phyloP scores from a whole-genome alignment of 2,888 invertebrate species.

The Drosophila emarginata region DNA sequence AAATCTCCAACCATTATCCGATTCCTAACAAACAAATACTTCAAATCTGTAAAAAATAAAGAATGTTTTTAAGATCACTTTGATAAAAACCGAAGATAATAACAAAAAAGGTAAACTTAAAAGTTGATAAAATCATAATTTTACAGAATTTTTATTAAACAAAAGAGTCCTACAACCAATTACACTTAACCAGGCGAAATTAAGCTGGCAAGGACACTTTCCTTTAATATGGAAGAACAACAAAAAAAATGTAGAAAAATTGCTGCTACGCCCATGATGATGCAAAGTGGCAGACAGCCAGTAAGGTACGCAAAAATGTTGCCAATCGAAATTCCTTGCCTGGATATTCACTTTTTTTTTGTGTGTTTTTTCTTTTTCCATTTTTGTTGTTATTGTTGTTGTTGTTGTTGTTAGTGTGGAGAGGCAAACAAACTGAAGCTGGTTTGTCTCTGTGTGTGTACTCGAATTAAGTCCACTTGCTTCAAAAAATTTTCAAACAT shows the following conservation, averaged over 20 bases:
- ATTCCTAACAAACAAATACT: no score
- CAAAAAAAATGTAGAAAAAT: neutral
- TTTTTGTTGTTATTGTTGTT: neutral
- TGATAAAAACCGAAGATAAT: no score
- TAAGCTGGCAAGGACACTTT: no score
- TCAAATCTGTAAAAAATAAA: no score
- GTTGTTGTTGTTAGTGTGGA: neutral
- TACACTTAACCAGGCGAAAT: no score
- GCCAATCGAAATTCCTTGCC: conserved; percentile 67
- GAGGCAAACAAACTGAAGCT: conserved; percentile 10
- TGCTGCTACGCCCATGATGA: neutral
- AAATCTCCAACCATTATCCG: no score
- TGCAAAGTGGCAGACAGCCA: conserved; percentile 24
- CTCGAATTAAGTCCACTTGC: conserved; percentile 72
- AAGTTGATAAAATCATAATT: no score
- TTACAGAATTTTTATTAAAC: no score
- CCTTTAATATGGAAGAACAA: no score
- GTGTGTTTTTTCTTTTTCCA: conserved; percentile 4
- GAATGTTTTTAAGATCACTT: no score
- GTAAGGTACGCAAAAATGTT: conserved; percentile 74
- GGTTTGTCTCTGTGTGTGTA: conserved; percentile 27
- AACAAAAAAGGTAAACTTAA: no score
- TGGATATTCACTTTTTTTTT: conserved; percentile 26
- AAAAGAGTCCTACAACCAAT: no score
- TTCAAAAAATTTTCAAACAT: conserved; percentile 59